Conservation (phyloP, 2,113 vertebrate species). For the Poecilia latipinna region DNA sequence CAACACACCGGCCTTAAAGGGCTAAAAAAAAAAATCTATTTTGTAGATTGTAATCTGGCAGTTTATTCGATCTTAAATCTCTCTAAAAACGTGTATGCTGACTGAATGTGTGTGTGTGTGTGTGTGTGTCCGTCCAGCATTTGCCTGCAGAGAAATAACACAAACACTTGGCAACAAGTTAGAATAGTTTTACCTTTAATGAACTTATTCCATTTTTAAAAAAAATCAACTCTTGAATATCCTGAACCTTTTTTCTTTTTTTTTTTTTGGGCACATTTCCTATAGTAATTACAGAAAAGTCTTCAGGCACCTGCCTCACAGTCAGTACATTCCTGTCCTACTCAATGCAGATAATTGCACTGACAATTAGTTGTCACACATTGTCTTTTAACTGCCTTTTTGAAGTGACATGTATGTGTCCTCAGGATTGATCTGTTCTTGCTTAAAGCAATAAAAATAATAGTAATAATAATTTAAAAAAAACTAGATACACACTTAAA, state of each 20-base stretch:
- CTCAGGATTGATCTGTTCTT: constrained; percentile 37
- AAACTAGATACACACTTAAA: constrained; percentile 5
- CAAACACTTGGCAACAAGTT: constrained; percentile 21
- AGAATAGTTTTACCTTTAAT: constrained; percentile 11
- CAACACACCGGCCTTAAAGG: background rate
- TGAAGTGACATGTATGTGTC: background rate
- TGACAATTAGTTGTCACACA: constrained; percentile 33
- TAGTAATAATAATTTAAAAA: no score
- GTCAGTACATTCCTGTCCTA: constrained; percentile 14
- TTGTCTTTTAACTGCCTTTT: constrained; percentile 25
- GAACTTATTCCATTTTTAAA: background rate
- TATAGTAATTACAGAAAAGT: constrained; percentile 1
- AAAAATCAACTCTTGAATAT: no score
- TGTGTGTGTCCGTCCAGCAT: constrained; percentile 13
- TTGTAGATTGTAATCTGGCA: background rate
- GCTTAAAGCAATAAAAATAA: background rate
- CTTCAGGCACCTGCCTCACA: constrained; percentile 43
- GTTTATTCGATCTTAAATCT: background rate
- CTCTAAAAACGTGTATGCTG: background rate
- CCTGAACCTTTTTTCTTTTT: no score
- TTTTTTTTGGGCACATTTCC: background rate
- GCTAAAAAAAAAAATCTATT: background rate
- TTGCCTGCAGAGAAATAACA: constrained; percentile 33
- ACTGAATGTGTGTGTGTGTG: no score
- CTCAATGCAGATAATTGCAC: constrained; percentile 21